Percentiles rank a stretch among this genome's conserved stretches.
phyloP scores from a whole-genome alignment of 2,888 invertebrate species.

The Endotricha flammealis region DNA sequence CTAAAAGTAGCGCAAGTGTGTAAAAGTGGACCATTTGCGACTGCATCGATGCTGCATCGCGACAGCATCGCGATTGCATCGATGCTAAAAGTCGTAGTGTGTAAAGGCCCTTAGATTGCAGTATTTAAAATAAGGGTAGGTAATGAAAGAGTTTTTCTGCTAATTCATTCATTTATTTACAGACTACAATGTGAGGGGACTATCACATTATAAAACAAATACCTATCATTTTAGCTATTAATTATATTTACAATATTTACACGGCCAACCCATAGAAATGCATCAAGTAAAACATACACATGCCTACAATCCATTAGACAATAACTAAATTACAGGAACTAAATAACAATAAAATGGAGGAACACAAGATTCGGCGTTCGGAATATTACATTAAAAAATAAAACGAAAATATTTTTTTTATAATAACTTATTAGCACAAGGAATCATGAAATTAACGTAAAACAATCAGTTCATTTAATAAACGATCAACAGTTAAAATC shows the following conservation, averaged over 20 bases:
- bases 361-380: constrained; percentile 38
- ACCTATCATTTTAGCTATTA: constrained; percentile 27
- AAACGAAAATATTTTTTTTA: constrained; percentile 33
- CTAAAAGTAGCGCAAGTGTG: too few relatives aligned
- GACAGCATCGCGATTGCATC: too few relatives aligned
- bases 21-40: too few relatives aligned
- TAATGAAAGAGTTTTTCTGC: constrained; percentile 30
- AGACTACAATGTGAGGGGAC: constrained; percentile 63
- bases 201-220: constrained; percentile 74
- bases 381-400: constrained; percentile 23
- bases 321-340: constrained; percentile 39
- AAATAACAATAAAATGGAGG: constrained; percentile 44
- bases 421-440: constrained; percentile 42
- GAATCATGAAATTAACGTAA: constrained; percentile 28
- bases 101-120: too few relatives aligned
- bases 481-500: constrained; percentile 24
- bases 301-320: constrained; percentile 33
- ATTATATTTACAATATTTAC: constrained; percentile 65
- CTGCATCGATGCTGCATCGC: too few relatives aligned
- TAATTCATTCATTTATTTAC: constrained; percentile 75
- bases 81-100: too few relatives aligned
- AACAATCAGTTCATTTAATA: constrained; percentile 46
- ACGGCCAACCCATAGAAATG: constrained; percentile 50
- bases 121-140: too few relatives aligned
- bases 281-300: constrained; percentile 40